phyloP scores from a whole-genome alignment of 2,797 vertebrate species.

The Lates japonicus region DNA sequence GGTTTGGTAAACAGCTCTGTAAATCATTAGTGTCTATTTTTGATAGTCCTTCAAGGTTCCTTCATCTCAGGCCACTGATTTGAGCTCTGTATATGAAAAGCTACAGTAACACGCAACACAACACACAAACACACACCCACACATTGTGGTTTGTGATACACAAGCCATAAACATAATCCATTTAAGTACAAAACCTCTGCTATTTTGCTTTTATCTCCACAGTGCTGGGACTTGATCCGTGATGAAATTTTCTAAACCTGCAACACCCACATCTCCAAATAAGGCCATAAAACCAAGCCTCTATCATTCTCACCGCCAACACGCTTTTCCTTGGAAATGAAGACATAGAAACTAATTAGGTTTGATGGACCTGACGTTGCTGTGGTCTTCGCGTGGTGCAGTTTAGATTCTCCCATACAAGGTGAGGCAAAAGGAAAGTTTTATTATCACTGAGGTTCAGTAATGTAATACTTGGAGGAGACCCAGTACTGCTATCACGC shows the following conservation, averaged over 20 bases:
- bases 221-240: conserved; percentile 45
- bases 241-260: conserved; percentile 63
- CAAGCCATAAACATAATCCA: conserved; percentile 65
- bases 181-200: conserved; percentile 57
- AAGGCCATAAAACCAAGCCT: no score
- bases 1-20: conserved; percentile 53
- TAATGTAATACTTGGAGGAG: conserved; percentile 75
- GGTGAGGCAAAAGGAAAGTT: conserved; percentile 70
- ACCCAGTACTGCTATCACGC: conserved; percentile 58
- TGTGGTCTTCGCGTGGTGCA: conserved; percentile 59
- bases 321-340: conserved; percentile 77
- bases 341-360: conserved; percentile 81
- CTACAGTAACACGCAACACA: conserved; percentile 25
- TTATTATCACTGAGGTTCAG: conserved; percentile 71
- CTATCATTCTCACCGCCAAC: conserved; percentile 63
- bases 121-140: not conserved
- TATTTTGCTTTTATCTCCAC: conserved; percentile 61
- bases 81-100: conserved; percentile 50
- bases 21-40: conserved; percentile 62
- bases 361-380: conserved; percentile 72
- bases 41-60: conserved; percentile 58
- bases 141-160: conserved; percentile 40
- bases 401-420: conserved; percentile 65
- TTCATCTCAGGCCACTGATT: conserved; percentile 66
- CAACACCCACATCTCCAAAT: conserved; percentile 52